A percentile compares a stretch with the other conserved stretches of the same genome.
Conservation (phyloP, 2,113 vertebrate species). For the Ibidorhyncha struthersii region DNA sequence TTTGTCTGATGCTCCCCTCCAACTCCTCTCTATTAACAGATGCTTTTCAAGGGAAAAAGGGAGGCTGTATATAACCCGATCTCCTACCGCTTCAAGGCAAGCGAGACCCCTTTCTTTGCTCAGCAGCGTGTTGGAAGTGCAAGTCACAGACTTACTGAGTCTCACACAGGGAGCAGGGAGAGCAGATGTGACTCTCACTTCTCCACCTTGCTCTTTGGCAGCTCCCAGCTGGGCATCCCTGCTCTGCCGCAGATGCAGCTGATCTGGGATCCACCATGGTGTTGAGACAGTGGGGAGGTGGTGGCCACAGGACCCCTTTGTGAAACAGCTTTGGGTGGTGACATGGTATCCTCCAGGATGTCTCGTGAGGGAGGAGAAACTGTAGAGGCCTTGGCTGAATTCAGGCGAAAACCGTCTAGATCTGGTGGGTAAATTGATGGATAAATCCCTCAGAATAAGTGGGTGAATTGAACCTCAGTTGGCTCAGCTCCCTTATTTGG, state of each 20-base stretch:
- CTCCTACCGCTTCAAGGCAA: not conserved
- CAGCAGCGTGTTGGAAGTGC: not conserved
- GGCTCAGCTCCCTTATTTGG: not conserved
- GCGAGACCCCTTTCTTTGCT: not conserved
- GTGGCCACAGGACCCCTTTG: too few species aligned
- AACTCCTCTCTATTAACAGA: conserved; percentile 6
- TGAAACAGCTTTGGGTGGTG: not conserved
- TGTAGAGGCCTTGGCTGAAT: not conserved
- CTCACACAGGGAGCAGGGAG: not conserved
- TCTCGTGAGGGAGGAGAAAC: not conserved
- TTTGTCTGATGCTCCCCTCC: conserved; percentile 8
- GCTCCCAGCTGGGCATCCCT: not conserved
- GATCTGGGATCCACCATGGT: fast-evolving
- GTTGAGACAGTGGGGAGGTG: fast-evolving
- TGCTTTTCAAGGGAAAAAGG: conserved; percentile 6
- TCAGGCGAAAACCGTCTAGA: not conserved
- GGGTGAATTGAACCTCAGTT: not conserved
- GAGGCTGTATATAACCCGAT: not conserved
- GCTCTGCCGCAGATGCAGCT: fast-evolving
- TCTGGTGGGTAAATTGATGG: not conserved
- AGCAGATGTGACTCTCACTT: not conserved
- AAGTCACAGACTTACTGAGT: not conserved
- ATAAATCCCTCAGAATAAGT: not conserved
- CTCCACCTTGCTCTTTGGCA: not conserved
- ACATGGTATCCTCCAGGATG: fast-evolving